Evolutionary conservation across 2,888 invertebrate genomes (phyloP).

Genomic region (Athripsodes cinereus): DNA sequence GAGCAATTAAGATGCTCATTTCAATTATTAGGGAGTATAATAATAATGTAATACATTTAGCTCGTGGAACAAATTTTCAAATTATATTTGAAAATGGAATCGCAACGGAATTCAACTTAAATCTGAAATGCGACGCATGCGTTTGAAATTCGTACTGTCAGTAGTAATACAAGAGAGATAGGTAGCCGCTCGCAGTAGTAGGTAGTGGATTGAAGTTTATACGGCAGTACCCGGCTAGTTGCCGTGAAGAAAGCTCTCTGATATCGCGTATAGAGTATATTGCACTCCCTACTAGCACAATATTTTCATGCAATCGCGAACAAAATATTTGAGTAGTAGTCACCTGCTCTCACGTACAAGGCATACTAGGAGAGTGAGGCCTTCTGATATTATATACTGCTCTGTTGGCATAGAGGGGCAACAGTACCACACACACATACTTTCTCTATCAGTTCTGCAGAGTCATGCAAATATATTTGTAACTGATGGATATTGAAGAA

Average conservation of each 20-base stretch:
- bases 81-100: constrained; percentile 11
- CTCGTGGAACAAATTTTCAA: constrained; percentile 2
- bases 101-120: constrained; percentile 11
- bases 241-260: constrained; percentile 7
- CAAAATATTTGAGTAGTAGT: neutral
- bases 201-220: neutral
- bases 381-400: too few relatives aligned
- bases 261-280: neutral
- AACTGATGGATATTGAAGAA: constrained; percentile 2
- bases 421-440: too few relatives aligned
- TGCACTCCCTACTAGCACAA: neutral
- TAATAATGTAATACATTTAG: too few relatives aligned
- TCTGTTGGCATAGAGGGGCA: too few relatives aligned
- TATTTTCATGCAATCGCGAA: constrained; percentile 1
- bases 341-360: too few relatives aligned
- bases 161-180: neutral
- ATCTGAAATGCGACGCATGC: constrained; percentile 15
- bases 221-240: constrained; percentile 12
- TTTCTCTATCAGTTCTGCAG: constrained; percentile 8
- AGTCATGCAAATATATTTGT: constrained; percentile 16
- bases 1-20: too few relatives aligned
- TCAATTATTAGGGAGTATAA: too few relatives aligned
- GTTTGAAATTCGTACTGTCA: neutral
- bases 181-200: neutral
- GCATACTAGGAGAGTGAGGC: too few relatives aligned